Evolutionary conservation across 2,113 vertebrate species (phyloP).

Genomic region (Hippolais icterina): DNA sequence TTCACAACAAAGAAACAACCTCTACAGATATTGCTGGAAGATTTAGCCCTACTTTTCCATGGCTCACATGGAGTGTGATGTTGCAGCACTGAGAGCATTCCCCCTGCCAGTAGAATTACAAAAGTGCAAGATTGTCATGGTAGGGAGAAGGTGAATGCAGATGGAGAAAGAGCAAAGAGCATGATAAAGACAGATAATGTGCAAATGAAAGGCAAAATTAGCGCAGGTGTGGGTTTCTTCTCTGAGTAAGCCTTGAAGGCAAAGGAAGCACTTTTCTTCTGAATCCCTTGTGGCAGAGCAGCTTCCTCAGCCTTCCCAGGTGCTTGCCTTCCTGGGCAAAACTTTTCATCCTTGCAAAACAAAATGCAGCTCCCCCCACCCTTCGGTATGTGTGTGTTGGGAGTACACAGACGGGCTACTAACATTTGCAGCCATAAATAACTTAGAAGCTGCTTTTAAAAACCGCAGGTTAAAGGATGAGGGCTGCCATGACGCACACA

Average conservation of each 20-base stretch:
- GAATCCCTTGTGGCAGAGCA: neutral
- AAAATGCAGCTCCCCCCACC: constrained; percentile 3
- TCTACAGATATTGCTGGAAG: neutral
- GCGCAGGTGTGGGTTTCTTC: neutral
- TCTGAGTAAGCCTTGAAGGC: neutral
- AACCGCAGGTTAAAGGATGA: constrained; percentile 75
- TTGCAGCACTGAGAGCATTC: neutral
- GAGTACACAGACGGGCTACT: constrained; percentile 56
- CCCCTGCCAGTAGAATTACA: neutral
- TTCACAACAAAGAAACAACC: neutral
- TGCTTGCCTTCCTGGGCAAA: constrained; percentile 29
- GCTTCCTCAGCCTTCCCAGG: neutral
- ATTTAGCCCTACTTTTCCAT: neutral
- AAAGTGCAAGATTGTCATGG: neutral
- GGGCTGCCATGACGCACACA: constrained; percentile 71
- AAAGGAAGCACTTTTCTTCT: neutral
- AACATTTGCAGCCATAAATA: constrained; percentile 74
- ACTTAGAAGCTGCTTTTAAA: constrained; percentile 68
- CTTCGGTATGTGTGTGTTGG: neutral
- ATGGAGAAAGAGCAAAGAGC: neutral
- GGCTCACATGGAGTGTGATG: fast-evolving
- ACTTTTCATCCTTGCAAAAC: constrained; percentile 44
- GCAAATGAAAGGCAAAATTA: neutral
- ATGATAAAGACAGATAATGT: neutral
- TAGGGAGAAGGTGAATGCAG: neutral